Base-by-base conservation (phyloP, 2,113 vertebrate species). In the Perca flavescens region DNA sequence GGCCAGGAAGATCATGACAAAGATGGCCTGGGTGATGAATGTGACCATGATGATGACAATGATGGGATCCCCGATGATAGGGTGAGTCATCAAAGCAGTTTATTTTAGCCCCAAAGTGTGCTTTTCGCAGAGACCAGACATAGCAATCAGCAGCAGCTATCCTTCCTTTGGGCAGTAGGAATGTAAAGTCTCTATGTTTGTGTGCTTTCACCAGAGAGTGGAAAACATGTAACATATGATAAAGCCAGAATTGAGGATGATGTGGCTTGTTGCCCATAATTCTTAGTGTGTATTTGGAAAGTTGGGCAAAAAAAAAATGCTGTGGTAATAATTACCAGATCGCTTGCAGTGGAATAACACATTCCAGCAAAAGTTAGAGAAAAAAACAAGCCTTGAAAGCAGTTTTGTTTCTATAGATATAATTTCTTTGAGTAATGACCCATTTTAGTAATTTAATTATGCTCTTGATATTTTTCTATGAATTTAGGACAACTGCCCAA, bases 1-100 rank as follows among this genome's bases (percentile, higher is more conserved):
- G 98, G 98, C 6, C 98, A 99, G 89, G 98, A 99, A 94, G 98
- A 99, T 92, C 96, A 99, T 6, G 98, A 99, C 95, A 99, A 97
- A 89, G 98, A 99, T 77, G 98, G 98, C 66, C 94, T 96, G 47
- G 98, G 98, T 17, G 98, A 99, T 89, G 98, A 98, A 90, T 99
- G 98, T 89, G 98, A 99, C 86, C 87, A 61, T 0, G 98, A 99
- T 67, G 98, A 99, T 74, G 98, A 99, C 71, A 97, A 99, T 47
- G 98, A 99, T 89, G 92, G 96, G 73, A 98, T 99, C 89, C 95
- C 96, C 88, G 98, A 99, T 93, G 97, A 98, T 28, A 95, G 96
- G 96, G 98, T 99, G 96, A 96, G 96, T 83, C 79, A 72, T 88
- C 52, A 61, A 28, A 50, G 71, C 82, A 81, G 73, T 82, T 88